phyloP scores from a whole-genome alignment of 2,113 vertebrate genomes.

The Mus pahari region DNA sequence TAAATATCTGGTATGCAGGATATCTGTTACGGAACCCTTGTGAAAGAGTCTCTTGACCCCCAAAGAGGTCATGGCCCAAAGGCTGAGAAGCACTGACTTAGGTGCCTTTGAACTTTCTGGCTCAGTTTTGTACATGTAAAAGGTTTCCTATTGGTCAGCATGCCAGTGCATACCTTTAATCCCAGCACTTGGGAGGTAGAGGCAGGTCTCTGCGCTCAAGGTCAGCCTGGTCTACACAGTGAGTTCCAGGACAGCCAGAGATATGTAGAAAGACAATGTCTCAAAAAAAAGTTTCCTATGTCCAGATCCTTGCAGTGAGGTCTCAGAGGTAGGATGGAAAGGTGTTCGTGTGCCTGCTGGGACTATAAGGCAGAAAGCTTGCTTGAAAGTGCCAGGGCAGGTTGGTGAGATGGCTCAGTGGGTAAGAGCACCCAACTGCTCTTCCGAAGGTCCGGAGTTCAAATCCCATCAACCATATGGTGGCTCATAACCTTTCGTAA shows the following conservation, averaged over 20 bases:
- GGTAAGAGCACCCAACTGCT: no score
- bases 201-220: not conserved
- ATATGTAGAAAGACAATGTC: not conserved
- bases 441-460: no score
- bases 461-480: no score
- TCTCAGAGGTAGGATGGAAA: not conserved
- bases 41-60: not conserved
- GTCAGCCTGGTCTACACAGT: not conserved
- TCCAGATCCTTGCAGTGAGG: rapidly evolving
- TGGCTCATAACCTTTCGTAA: no score
- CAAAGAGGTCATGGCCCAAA: not conserved
- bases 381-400: rapidly evolving
- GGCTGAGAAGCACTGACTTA: not conserved
- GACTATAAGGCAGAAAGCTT: no score
- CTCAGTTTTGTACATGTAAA: not conserved
- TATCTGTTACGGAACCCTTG: not conserved
- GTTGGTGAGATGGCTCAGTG: no score
- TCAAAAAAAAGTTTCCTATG: not conserved
- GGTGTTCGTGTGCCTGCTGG: rapidly evolving
- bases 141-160: not conserved
- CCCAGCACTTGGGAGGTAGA: not conserved
- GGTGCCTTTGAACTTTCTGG: not conserved
- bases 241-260: not conserved
- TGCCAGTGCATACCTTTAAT: no score
- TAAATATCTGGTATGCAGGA: not conserved